A percentile compares a stretch with the other conserved stretches of the same genome.
Evolutionary conservation across 1,140 invertebrate species (phyloP).

Genomic region (Mamestra configurata): DNA sequence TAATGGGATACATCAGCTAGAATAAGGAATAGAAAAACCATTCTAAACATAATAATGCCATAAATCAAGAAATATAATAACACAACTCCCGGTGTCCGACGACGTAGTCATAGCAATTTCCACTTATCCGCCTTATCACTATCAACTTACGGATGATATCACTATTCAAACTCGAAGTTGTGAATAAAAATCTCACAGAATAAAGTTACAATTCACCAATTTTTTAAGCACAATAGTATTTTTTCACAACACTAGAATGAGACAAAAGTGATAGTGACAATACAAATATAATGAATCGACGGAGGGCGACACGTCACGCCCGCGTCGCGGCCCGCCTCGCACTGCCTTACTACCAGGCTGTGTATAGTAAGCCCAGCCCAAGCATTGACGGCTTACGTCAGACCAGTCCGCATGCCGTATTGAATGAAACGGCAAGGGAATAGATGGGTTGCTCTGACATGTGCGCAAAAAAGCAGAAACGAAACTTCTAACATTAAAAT

Average conservation of each 20-base stretch:
- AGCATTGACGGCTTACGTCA: constrained; percentile 79
- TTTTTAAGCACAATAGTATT: constrained; percentile 21
- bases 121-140: constrained; percentile 81
- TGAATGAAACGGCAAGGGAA: constrained; percentile 73
- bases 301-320: constrained; percentile 63
- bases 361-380: constrained; percentile 69
- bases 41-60: constrained; percentile 37
- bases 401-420: constrained; percentile 67
- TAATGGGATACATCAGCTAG: background rate
- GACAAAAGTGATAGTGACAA: constrained; percentile 48
- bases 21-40: background rate
- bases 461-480: constrained; percentile 5
- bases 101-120: constrained; percentile 77
- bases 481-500: background rate
- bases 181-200: constrained; percentile 54
- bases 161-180: constrained; percentile 56
- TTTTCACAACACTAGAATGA: constrained; percentile 50
- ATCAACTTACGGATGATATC: constrained; percentile 69
- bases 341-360: constrained; percentile 73
- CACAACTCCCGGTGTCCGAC: constrained; percentile 64
- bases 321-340: constrained; percentile 67
- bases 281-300: constrained; percentile 29
- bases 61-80: constrained; percentile 54
- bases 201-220: constrained; percentile 3
- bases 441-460: constrained; percentile 37